phyloP scores from a whole-genome alignment of 2,797 vertebrate genomes.

The Ceryle rudis region DNA sequence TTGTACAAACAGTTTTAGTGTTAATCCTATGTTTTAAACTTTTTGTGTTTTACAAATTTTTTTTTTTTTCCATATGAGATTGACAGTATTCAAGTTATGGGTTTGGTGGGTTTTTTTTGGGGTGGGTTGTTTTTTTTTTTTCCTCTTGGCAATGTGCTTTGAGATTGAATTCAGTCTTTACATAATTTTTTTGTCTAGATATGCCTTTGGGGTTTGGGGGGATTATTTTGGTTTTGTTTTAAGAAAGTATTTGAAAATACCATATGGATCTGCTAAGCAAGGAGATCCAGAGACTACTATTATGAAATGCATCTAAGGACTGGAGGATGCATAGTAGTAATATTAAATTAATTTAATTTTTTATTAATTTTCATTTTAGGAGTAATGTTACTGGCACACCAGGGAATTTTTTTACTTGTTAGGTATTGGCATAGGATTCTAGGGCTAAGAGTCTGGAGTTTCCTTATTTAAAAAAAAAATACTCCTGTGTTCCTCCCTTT shows the following conservation, averaged over 20 bases:
- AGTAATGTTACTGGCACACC: not conserved
- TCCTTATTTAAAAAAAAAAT: not conserved
- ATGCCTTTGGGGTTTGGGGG: not conserved
- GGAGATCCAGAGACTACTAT: not conserved
- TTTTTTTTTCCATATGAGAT: not conserved
- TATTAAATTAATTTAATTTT: not conserved
- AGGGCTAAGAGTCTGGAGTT: not conserved
- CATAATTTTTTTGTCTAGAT: not conserved
- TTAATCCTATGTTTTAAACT: not conserved
- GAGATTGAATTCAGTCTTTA: not conserved
- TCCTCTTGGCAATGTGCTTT: not conserved
- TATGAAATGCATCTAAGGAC: not conserved
- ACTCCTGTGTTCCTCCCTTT: not conserved
- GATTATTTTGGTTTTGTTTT: not conserved
- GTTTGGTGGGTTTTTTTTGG: too few relatives aligned
- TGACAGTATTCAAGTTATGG: not conserved
- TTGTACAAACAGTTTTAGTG: not conserved
- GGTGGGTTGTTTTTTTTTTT: not conserved
- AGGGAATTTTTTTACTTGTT: not conserved
- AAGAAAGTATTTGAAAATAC: not conserved
- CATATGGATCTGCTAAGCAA: not conserved
- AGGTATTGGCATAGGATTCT: not conserved
- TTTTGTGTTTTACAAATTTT: not conserved
- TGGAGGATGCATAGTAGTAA: not conserved
- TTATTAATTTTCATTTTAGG: not conserved